phyloP scores from a whole-genome alignment of 2,797 vertebrate species.

The Buceros bicornis region DNA sequence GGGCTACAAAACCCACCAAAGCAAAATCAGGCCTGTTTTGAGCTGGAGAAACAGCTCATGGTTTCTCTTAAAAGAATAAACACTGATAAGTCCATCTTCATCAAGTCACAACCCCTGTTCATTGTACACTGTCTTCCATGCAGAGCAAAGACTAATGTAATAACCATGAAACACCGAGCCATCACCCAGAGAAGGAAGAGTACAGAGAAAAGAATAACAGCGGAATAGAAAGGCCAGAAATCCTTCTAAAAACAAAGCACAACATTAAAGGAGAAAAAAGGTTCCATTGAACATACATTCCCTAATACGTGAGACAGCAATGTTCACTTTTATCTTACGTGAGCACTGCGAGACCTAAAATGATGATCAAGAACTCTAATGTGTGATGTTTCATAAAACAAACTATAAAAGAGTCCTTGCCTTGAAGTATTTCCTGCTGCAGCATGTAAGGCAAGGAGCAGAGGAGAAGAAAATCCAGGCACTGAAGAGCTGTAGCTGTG shows the following conservation, averaged over 20 bases:
- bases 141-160: fast-evolving
- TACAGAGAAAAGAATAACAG: neutral
- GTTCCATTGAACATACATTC: neutral
- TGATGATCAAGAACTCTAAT: neutral
- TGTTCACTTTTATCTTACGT: neutral
- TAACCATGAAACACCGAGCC: neutral
- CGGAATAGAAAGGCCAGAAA: neutral
- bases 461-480: neutral
- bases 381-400: neutral
- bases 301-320: neutral
- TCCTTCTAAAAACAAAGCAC: neutral
- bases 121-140: neutral
- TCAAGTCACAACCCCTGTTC: neutral
- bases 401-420: neutral
- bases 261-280: neutral
- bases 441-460: neutral
- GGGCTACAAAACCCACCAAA: neutral
- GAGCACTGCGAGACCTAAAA: fast-evolving
- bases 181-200: neutral
- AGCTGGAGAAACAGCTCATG: neutral
- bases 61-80: neutral
- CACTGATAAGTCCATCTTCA: neutral
- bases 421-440: neutral
- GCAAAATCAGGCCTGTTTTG: neutral
- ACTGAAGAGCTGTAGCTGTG: neutral